phyloP scores from a whole-genome alignment of 2,888 invertebrate genomes.

The Spatulosminthurus flaviceps region DNA sequence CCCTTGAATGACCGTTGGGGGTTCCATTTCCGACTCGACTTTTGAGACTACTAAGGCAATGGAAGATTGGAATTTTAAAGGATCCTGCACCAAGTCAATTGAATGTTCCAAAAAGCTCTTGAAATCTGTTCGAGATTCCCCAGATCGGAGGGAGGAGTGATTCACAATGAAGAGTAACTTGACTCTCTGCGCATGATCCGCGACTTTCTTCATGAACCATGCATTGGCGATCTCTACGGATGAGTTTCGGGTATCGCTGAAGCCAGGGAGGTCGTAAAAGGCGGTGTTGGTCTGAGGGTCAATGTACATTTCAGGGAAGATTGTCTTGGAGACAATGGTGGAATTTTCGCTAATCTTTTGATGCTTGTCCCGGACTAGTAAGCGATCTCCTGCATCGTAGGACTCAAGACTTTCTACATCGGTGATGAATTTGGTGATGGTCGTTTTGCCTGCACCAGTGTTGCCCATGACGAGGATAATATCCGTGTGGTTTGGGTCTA shows the following conservation, averaged over 20 bases:
- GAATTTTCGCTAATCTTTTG: not conserved
- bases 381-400: not conserved
- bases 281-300: not conserved
- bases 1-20: not conserved
- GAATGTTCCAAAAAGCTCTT: not conserved
- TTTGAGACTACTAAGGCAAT: not conserved
- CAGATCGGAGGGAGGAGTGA: not conserved
- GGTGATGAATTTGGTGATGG: slow-evolving; percentile 5
- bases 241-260: slow-evolving; percentile 5
- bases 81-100: not conserved
- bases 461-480: slow-evolving; percentile 6
- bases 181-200: not conserved
- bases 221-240: slow-evolving; percentile 4
- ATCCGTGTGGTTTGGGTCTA: not conserved
- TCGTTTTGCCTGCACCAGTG: slow-evolving; percentile 15
- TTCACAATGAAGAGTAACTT: slow-evolving; percentile 30
- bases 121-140: slow-evolving; percentile 7
- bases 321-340: not conserved
- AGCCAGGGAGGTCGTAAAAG: slow-evolving; percentile 25
- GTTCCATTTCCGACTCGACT: not conserved
- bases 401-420: not conserved
- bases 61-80: not conserved
- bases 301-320: not conserved
- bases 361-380: slow-evolving; percentile 6
- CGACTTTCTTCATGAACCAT: not conserved